Evolutionary conservation across 2,113 vertebrate genomes (phyloP).

Genomic region (Equus przewalskii): DNA sequence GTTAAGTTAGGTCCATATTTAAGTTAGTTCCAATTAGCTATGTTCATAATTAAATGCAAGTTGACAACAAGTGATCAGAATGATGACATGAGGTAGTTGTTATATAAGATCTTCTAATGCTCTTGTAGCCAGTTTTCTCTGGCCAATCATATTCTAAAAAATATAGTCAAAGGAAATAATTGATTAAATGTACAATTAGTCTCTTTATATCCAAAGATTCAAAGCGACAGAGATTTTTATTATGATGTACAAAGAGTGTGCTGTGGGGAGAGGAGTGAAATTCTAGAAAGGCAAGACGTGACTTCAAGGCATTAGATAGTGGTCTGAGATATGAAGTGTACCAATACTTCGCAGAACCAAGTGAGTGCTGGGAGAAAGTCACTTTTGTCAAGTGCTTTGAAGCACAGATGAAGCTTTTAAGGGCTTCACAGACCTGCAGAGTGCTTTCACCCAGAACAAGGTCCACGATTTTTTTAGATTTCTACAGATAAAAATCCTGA

Average conservation of each 20-base stretch:
- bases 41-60: constrained; percentile 7
- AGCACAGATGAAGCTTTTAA: background rate
- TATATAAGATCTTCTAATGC: background rate
- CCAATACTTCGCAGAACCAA: background rate
- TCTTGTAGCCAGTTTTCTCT: background rate
- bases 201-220: background rate
- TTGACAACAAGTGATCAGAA: background rate
- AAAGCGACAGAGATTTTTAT: background rate
- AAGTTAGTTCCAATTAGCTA: background rate
- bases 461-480: background rate
- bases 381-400: background rate
- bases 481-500: background rate
- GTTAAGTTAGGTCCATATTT: background rate
- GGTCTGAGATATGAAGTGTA: background rate
- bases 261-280: background rate
- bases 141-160: background rate
- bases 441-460: background rate
- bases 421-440: background rate
- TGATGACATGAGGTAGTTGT: background rate
- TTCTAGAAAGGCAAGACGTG: background rate
- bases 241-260: background rate
- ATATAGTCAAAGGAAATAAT: background rate
- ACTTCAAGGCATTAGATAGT: background rate
- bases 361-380: background rate
- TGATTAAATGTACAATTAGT: background rate